Conservation (phyloP, 2,797 vertebrate genomes). For the Paramormyrops hopkinsi region DNA sequence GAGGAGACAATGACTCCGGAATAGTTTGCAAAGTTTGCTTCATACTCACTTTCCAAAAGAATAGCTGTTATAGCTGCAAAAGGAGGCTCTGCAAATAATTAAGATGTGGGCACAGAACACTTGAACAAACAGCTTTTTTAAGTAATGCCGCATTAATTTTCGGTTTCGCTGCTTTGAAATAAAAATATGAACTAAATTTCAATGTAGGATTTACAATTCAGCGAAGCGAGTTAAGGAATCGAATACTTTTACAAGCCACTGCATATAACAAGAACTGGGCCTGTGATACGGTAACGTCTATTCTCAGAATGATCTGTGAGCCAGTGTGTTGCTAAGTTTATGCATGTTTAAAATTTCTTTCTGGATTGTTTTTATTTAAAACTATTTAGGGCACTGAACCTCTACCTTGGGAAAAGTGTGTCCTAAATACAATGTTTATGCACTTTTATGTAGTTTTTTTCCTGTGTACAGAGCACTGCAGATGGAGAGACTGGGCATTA, state of each 20-base stretch:
- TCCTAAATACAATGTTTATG: neutral
- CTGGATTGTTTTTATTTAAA: slow-evolving; percentile 7
- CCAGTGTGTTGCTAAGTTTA: neutral
- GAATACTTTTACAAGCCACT: neutral
- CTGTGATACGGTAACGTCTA: neutral
- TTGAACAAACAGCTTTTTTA: neutral
- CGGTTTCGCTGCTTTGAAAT: neutral
- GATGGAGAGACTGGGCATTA: neutral
- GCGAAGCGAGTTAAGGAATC: neutral
- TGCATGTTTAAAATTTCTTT: neutral
- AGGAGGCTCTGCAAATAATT: neutral
- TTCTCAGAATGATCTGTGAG: neutral
- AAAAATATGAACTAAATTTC: neutral
- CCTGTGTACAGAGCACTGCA: neutral
- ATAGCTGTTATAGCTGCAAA: neutral
- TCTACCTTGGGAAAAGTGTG: neutral
- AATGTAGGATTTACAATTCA: neutral
- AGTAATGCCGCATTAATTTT: neutral
- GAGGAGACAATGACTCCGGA: neutral
- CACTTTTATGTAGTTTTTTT: neutral
- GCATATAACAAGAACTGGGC: neutral
- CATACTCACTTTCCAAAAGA: neutral
- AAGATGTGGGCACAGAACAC: neutral
- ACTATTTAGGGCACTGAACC: neutral
- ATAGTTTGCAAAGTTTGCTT: neutral